A percentile compares a stretch with the other conserved stretches of the same genome.
Evolutionary conservation across 53 echinoderm and acorn worm genomes (phyloP).

Genomic region (Henricia sp.): DNA sequence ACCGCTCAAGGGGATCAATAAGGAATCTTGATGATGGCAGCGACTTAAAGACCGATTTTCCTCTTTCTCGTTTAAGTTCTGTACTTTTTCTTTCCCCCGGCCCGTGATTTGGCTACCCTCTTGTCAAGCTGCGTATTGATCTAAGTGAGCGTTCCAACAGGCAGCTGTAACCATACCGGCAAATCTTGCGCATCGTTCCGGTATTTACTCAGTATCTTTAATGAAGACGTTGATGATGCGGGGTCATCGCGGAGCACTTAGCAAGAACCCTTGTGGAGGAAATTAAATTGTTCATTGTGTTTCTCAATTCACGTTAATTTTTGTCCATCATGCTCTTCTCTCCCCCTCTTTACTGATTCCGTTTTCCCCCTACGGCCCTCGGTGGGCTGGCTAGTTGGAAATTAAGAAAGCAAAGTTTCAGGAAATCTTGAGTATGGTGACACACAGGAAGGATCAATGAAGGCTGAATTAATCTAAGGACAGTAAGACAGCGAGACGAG

Average conservation of each 20-base stretch:
- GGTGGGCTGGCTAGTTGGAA: conserved; percentile 18
- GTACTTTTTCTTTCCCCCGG: neutral
- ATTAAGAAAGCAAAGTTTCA: conserved; percentile 37
- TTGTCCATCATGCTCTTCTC: conserved; percentile 5
- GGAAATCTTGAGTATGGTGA: conserved; percentile 25
- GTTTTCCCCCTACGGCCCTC: neutral
- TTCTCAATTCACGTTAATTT: conserved; percentile 49
- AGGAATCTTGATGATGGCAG: conserved; percentile 56
- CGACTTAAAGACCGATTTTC: conserved; percentile 55
- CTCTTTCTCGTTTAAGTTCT: neutral
- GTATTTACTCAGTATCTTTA: conserved; percentile 58
- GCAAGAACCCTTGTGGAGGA: conserved; percentile 36
- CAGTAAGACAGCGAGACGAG: neutral
- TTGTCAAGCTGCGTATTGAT: conserved; percentile 56
- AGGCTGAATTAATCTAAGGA: conserved; percentile 26
- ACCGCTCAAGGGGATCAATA: conserved; percentile 52
- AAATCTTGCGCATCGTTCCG: conserved; percentile 31
- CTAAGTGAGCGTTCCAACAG: conserved; percentile 55
- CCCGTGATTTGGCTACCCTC: neutral
- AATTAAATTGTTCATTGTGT: conserved; percentile 65
- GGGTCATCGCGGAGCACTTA: conserved; percentile 58
- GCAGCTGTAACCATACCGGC: conserved; percentile 60
- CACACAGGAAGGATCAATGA: conserved; percentile 39
- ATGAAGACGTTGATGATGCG: conserved; percentile 56
- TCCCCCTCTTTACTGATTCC: neutral